Percentiles rank a stretch among this genome's conserved stretches.
Conservation (phyloP, 2,113 vertebrate genomes). For the Erythrolamprus reginae region DNA sequence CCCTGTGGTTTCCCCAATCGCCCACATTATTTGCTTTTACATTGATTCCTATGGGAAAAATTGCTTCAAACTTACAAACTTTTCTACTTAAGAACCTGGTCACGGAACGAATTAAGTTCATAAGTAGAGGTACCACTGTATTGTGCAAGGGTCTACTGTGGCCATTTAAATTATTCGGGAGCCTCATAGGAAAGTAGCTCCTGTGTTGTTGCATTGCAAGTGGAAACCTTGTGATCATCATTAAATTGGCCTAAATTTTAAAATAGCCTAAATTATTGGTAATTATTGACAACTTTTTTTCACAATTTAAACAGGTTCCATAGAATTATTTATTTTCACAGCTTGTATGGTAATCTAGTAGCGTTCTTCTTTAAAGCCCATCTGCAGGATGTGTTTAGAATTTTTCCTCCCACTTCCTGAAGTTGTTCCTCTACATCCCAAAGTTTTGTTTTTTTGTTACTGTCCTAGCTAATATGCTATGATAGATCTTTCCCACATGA, state of each 20-base stretch:
- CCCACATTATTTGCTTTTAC: too few species aligned
- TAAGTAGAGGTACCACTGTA: too few species aligned
- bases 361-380: neutral
- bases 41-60: too few species aligned
- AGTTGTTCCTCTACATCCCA: neutral
- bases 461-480: neutral
- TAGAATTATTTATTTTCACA: neutral
- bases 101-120: too few species aligned
- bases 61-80: too few species aligned
- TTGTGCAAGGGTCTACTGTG: neutral
- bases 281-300: neutral
- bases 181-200: neutral
- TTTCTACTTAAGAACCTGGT: too few species aligned
- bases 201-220: neutral
- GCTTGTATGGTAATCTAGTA: neutral
- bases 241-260: neutral
- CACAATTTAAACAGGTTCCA: neutral
- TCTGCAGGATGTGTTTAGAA: neutral
- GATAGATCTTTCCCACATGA: neutral
- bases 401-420: neutral
- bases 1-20: too few species aligned
- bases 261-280: neutral
- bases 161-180: neutral
- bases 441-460: neutral
- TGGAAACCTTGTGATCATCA: neutral